phyloP scores from a whole-genome alignment of 2,888 invertebrate species.

The Nezara viridula region DNA sequence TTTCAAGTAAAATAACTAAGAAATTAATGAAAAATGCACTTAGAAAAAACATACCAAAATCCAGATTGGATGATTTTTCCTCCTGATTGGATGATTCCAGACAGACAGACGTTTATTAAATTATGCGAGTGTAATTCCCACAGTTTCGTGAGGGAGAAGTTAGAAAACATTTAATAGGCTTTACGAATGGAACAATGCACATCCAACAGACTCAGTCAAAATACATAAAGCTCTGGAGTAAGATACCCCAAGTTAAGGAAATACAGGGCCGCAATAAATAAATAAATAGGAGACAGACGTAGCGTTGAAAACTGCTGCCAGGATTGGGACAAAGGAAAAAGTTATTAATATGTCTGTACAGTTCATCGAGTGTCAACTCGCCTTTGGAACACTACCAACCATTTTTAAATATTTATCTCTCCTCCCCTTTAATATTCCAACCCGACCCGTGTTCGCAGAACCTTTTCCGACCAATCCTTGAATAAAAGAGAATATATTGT shows the following conservation, averaged over 20 bases:
- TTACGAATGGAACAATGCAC: neutral
- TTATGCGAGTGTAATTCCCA: neutral
- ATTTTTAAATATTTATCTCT: slow-evolving; percentile 43
- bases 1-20: too few relatives aligned
- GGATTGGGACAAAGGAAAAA: slow-evolving; percentile 36
- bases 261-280: slow-evolving; percentile 2
- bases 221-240: neutral
- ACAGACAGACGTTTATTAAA: too few relatives aligned
- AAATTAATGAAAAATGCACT: too few relatives aligned
- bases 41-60: too few relatives aligned
- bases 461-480: neutral
- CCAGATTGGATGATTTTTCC: too few relatives aligned
- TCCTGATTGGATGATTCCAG: too few relatives aligned
- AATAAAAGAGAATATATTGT: slow-evolving; percentile 23
- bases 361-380: slow-evolving; percentile 16
- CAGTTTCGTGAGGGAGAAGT: neutral
- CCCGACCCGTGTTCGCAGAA: neutral
- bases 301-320: slow-evolving; percentile 47
- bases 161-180: neutral
- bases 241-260: neutral
- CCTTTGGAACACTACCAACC: slow-evolving; percentile 38
- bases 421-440: slow-evolving; percentile 25
- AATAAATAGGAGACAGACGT: neutral
- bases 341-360: slow-evolving; percentile 55
- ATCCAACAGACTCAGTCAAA: neutral